Base-by-base conservation (phyloP, 1,140 invertebrate species). In the Elymnias hypermnestra region DNA sequence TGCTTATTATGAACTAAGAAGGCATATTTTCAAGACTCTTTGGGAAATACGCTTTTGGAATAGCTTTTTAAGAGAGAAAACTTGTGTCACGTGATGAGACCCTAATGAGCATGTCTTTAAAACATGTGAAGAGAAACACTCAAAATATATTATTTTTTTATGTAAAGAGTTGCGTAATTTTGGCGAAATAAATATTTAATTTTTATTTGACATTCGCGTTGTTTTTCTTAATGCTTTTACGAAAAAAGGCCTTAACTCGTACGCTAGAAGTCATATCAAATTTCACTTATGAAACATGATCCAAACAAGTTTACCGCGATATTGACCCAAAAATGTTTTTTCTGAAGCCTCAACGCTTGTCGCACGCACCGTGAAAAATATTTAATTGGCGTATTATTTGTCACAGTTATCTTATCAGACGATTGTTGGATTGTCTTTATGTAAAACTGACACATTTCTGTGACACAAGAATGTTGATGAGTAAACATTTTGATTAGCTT, bases 391-490 rank as follows among this genome's bases (percentile, higher is more conserved):
- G 35, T 29, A 33, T 49, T 53, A 53, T 57, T 45, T 44, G 44
- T 44, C 38, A 25, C 19, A 15, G 21, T 37, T 57, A 57, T 57
- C 48, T 57, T 53, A 57, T 57, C 54, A 48, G 2, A 12, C 14
- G 29, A 33, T 40, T 23, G 26, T 55, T 17, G 23, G 21, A 23
- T 55, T 56, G 38, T 50, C 33, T 48, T 43, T 42, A 44, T 51
- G 40, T 39, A 52, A 47, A 52, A 57, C 31, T 50, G 41, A 51
- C 33, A 51, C 41, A 44, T 44, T 51, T 49, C 31, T 43, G 48
- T 44, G 40, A 51, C 40, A 36, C 10, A 9, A 36, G 48, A 38
- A 44, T 51, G 48, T 41, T 15, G 35, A 26, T 33, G 17, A 15
- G 36, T 23, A 51, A 51, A 51, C 15, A 51, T 51, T 51, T 43